These are phyloP conservation scores for Cynocephalus volans DNA, from an alignment of 2,113 vertebrate species.

Conservation along the genomic window DNA sequence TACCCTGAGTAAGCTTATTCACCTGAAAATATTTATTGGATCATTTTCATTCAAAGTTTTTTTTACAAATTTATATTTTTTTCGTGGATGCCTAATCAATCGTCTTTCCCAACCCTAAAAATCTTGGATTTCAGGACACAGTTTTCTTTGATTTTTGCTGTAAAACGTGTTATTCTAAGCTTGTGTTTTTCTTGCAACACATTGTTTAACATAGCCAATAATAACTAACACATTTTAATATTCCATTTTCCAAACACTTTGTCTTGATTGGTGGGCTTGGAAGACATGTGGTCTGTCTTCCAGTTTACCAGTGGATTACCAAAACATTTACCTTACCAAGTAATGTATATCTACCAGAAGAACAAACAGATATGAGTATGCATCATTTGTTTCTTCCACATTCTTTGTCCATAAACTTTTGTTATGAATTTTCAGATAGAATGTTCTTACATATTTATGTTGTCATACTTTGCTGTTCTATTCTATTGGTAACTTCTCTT, in stretches of 20 bases:
- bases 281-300: not conserved
- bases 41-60: not conserved
- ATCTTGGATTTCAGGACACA: not conserved
- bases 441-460: not conserved
- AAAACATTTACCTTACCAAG: not conserved
- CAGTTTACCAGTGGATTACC: not conserved
- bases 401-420: not conserved
- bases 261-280: not conserved
- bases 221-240: not conserved
- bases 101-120: not conserved
- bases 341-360: not conserved
- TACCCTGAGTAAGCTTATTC: not conserved
- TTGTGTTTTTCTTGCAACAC: not conserved
- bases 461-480: not conserved
- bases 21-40: not conserved
- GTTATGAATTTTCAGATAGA: not conserved
- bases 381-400: not conserved
- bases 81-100: not conserved
- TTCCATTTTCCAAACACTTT: not conserved
- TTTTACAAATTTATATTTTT: not conserved
- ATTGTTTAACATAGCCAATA: not conserved
- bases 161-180: not conserved
- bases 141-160: not conserved
- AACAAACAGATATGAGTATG: not conserved
- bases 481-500: not conserved